These are phyloP conservation scores for Parapristionchus giblindavisi DNA, from an alignment of 2,888 invertebrate species.

Conservation along the genomic window DNA sequence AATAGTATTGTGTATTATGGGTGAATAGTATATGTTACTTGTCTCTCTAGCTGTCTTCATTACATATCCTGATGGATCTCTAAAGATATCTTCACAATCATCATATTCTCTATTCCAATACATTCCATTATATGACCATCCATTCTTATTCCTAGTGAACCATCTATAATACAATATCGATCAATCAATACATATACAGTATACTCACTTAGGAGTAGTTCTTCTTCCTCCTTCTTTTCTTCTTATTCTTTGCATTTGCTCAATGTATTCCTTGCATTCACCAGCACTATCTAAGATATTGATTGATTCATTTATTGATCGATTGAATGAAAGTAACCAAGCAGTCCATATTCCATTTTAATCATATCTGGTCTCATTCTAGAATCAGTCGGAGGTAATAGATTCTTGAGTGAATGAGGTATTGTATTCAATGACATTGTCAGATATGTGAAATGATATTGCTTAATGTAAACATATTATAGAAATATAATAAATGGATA, in stretches of 20 bases:
- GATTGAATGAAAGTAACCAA: background rate
- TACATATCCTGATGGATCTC: background rate
- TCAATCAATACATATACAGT: background rate
- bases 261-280: constrained; percentile 24
- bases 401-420: background rate
- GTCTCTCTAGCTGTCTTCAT: constrained; percentile 25
- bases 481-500: constrained; percentile 22
- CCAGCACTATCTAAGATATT: constrained; percentile 17
- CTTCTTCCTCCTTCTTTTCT: constrained; percentile 35
- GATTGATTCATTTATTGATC: too few relatives aligned
- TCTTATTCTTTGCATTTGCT: constrained; percentile 23
- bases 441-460: constrained; percentile 35
- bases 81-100: constrained; percentile 32
- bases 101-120: constrained; percentile 31
- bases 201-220: constrained; percentile 22
- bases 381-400: constrained; percentile 20
- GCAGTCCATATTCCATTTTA: constrained; percentile 20
- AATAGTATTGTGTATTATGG: too few relatives aligned
- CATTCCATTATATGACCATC: constrained; percentile 8
- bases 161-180: background rate
- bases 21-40: background rate
- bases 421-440: constrained; percentile 21
- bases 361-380: constrained; percentile 22
- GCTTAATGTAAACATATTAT: constrained; percentile 7
- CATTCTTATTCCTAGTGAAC: constrained; percentile 5